A percentile compares a stretch with the other conserved stretches of the same genome.
These are phyloP conservation scores for Epinephelus fuscoguttatus DNA, from an alignment of 2,113 vertebrate species.

Conservation along the genomic window DNA sequence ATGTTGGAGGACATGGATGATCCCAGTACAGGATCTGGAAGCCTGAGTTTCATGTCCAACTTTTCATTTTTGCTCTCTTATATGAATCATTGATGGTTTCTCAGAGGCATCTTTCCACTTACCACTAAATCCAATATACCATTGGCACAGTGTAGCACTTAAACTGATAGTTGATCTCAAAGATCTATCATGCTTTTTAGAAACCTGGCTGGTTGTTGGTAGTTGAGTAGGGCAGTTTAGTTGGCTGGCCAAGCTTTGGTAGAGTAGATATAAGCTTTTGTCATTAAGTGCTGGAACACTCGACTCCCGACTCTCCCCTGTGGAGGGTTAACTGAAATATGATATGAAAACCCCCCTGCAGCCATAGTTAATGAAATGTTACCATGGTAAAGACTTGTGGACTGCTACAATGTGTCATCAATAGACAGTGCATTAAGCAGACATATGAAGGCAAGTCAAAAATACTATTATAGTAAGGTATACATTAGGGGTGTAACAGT, in stretches of 20 bases:
- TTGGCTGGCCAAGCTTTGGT: conserved; percentile 13
- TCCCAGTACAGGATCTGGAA: conserved; percentile 44
- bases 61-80: conserved; percentile 21
- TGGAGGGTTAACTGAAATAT: conserved; percentile 39
- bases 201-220: conserved; percentile 21
- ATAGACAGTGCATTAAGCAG: conserved; percentile 35
- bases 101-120: conserved; percentile 36
- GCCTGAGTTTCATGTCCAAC: conserved; percentile 19
- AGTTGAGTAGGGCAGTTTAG: not conserved
- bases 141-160: not conserved
- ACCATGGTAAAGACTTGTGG: conserved; percentile 12
- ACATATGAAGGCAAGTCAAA: not conserved
- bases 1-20: conserved; percentile 49
- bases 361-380: conserved; percentile 34
- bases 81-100: conserved; percentile 38
- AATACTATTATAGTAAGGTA: not conserved
- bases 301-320: conserved; percentile 9
- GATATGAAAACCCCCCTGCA: conserved; percentile 32
- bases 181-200: conserved; percentile 26
- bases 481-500: no score
- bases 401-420: conserved; percentile 28
- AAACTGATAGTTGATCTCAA: conserved; percentile 28
- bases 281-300: conserved; percentile 34
- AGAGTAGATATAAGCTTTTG: conserved; percentile 25
- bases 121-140: conserved; percentile 41